Conservation (phyloP, 1,140 invertebrate genomes). For the Diachasmimorpha longicaudata region DNA sequence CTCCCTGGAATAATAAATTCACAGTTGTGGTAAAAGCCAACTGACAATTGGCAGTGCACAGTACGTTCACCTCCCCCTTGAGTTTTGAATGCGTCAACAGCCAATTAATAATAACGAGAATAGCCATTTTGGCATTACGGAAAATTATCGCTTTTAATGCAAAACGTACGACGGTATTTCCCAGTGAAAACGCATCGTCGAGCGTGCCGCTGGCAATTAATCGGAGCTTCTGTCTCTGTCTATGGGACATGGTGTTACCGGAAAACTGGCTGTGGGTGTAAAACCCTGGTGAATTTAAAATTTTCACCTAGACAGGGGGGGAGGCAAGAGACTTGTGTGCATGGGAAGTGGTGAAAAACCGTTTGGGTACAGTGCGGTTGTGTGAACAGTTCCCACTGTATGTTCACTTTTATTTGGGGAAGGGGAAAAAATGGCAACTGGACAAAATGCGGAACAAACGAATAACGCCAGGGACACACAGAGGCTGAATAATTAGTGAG, state of each 20-base stretch:
- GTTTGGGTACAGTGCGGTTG: not conserved
- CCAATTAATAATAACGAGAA: conserved; percentile 53
- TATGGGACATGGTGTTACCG: conserved; percentile 19
- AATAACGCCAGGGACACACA: conserved; percentile 36
- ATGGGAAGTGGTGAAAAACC: not conserved
- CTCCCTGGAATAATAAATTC: not conserved
- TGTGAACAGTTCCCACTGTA: not conserved
- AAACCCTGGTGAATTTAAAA: not conserved
- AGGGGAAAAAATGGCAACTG: conserved; percentile 40
- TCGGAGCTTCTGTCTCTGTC: conserved; percentile 8
- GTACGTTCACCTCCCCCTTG: not conserved
- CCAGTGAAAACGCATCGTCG: conserved; percentile 10
- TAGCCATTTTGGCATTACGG: conserved; percentile 43
- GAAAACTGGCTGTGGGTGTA: not conserved
- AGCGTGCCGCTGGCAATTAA: conserved; percentile 18
- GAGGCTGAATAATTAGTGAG: conserved; percentile 49
- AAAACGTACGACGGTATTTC: conserved; percentile 20
- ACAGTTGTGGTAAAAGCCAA: not conserved
- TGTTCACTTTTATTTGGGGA: not conserved
- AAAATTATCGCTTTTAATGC: conserved; percentile 51
- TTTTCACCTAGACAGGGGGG: not conserved
- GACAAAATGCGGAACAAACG: conserved; percentile 43
- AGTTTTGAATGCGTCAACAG: conserved; percentile 24
- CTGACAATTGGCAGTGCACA: not conserved
- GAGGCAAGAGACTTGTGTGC: not conserved